phyloP scores from a whole-genome alignment of 2,113 vertebrate genomes.

The Vidua chalybeata region DNA sequence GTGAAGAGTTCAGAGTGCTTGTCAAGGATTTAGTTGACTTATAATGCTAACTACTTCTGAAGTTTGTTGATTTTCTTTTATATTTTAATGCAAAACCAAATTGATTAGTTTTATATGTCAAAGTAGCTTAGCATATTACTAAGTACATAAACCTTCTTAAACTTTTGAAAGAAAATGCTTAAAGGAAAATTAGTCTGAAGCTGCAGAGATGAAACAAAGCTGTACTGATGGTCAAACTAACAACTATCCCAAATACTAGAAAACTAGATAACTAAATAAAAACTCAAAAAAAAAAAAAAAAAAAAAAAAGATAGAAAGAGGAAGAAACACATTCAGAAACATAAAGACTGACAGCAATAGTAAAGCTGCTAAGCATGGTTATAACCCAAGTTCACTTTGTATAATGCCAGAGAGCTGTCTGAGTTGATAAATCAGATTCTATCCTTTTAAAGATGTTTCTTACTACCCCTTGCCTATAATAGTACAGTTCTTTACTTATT shows the following conservation, averaged over 20 bases:
- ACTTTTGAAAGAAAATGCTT: not conserved
- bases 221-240: not conserved
- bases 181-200: not conserved
- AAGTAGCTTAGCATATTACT: not conserved
- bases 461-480: slow-evolving; percentile 8
- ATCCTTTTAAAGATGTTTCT: slow-evolving; percentile 21
- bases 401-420: not conserved
- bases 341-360: not conserved
- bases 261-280: not conserved
- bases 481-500: slow-evolving; percentile 56
- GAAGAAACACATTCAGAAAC: not conserved
- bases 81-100: not conserved
- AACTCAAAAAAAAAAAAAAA: not conserved
- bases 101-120: not conserved
- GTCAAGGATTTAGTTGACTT: not conserved
- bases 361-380: not conserved
- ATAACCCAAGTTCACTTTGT: not conserved
- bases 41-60: not conserved
- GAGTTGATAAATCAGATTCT: slow-evolving; percentile 31
- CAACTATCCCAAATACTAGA: not conserved
- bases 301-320: not conserved
- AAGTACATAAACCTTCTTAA: not conserved
- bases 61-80: not conserved
- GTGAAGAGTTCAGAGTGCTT: not conserved
- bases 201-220: not conserved